Conservation (phyloP, 2,113 vertebrate species). For the Geococcyx californianus region DNA sequence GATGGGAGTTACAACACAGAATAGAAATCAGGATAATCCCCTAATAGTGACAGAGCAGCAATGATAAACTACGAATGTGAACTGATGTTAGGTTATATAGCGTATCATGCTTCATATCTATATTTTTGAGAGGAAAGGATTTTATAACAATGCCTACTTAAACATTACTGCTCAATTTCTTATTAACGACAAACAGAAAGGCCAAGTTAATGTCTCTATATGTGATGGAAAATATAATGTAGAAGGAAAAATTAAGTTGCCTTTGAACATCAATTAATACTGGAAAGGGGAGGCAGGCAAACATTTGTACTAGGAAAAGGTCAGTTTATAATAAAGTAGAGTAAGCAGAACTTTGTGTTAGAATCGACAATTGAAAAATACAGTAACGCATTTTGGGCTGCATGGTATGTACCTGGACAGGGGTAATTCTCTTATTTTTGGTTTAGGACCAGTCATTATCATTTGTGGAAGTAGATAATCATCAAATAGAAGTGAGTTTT, state of each 20-base stretch:
- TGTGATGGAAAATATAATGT: neutral
- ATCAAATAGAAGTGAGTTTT: neutral
- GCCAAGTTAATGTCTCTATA: neutral
- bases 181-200: neutral
- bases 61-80: neutral
- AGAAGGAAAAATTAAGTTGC: neutral
- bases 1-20: neutral
- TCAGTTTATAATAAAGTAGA: neutral
- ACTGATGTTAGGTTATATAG: neutral
- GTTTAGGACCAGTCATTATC: neutral
- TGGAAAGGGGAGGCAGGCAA: fast-evolving
- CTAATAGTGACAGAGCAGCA: neutral
- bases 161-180: neutral
- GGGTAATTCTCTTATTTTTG: neutral
- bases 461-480: neutral
- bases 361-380: neutral
- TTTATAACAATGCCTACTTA: neutral
- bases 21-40: constrained; percentile 2
- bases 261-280: neutral
- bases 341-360: neutral
- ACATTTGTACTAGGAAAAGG: neutral
- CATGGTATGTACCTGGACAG: neutral
- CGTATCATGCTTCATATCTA: neutral
- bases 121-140: neutral
- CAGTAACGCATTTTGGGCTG: neutral